These are phyloP conservation scores for Pituophis catenifer DNA, from an alignment of 2,113 vertebrate species.

Conservation along the genomic window DNA sequence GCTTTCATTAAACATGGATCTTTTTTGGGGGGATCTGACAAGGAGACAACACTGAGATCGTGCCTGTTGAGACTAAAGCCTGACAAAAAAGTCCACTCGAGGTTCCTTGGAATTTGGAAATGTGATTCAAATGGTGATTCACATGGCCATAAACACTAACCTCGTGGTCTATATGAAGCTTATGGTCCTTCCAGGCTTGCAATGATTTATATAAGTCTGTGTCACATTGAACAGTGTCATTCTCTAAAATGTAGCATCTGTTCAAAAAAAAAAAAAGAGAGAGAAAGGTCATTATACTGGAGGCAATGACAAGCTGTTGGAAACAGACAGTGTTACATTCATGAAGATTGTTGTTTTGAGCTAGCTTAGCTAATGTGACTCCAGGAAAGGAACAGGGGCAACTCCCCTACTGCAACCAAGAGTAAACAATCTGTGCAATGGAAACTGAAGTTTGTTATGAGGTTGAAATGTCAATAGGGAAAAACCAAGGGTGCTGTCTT, in stretches of 20 bases:
- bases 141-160: conserved; percentile 61
- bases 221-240: conserved; percentile 91
- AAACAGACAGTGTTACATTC: conserved; percentile 14
- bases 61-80: background rate
- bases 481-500: background rate
- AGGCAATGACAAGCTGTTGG: background rate
- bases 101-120: background rate
- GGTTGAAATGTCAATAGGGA: background rate
- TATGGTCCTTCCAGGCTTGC: conserved; percentile 97
- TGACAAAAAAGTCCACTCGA: background rate
- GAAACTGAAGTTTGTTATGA: background rate
- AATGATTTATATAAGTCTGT: conserved; percentile 90
- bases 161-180: conserved; percentile 95
- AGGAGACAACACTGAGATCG: background rate
- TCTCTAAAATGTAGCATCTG: conserved; percentile 95
- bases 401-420: background rate
- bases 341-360: background rate
- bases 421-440: background rate
- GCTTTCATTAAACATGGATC: no score
- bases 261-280: background rate
- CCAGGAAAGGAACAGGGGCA: background rate
- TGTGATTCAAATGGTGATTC: background rate
- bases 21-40: background rate
- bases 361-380: background rate
- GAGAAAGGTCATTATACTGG: background rate